Base-by-base conservation (phyloP, 2,888 invertebrate species). In the Cyclophora punctaria region DNA sequence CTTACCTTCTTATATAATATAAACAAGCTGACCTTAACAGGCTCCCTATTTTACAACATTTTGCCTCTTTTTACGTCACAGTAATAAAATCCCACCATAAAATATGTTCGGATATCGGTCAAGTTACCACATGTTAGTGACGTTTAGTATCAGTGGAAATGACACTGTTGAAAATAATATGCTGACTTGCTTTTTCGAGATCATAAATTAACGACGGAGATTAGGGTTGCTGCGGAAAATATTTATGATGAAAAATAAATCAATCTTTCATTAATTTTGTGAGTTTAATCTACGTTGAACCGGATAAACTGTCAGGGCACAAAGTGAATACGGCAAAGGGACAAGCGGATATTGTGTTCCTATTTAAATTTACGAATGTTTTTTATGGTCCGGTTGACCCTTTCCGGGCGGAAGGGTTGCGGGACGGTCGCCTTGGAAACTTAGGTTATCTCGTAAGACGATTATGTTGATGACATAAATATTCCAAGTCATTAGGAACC, bases 81-180 rank as follows among this genome's bases (percentile, higher is more conserved):
- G 43, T 49, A 50, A 52, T 53, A 54, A 58, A 52, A 52, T 48
- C 44, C 35, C 41, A 45, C 45, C 54, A 34, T 52, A 51, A 56
- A 53, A 49, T 55, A 57, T 48, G 51, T 42, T 35, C 34, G 34
- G 47, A 50, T 49, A 53, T 57, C 50, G 51, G 48, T 42, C 44
- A 51, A 41, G 48, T 41, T 47, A 49, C 48, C 47, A 45, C 50
- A 46, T 48, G 48, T 46, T 49, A 46, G 40, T 35, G 48, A 51
- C 42, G 41, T 50, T 46, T 49, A 44, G 44, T 52, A 50, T 47
- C 47, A 49, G 6, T 7, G 44, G 44, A 20, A 50, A 52, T 44
- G 52, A 45, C 50, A 48, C 44, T 35, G 43, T 41, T 44, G 48
- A 43, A 50, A 50, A 46, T 50, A 55, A 55, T 52, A 52, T 43